Base-by-base conservation (phyloP, 2,797 vertebrate genomes). In the Ciconia nigra region DNA sequence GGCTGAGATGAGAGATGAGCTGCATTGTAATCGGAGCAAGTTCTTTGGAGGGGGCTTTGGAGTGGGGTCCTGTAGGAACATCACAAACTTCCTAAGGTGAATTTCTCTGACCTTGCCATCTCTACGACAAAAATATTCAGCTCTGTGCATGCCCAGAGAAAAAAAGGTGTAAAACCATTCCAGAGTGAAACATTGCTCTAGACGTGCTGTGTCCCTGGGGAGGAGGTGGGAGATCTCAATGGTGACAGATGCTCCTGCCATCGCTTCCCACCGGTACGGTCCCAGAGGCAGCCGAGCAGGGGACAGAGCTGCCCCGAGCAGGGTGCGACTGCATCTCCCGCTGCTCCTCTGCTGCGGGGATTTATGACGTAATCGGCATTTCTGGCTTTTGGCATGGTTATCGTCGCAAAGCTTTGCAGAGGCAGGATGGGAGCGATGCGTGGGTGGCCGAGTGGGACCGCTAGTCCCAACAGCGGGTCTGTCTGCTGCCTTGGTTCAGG, bases 51-150 rank as follows among this genome's bases (percentile, higher is more conserved):
- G 25, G 76, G 44, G 22, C 80, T 96, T 94, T 93, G 86, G 90
- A 82, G 54, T 24, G 24, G 58, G 66, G 73, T 93, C 86, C 88
- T 25, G 0, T 39, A 96, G 90, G 92, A 95, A 31, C 62, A 58
- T 87, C 86, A 29, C 31, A 47, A 65, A 76, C 86, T 96, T 90
- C 39, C 2, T 78, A 79, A 94, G 70, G 77, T 84, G 85, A 76
- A 87, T 96, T 94, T 91, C 86, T 89, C 55, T 79, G 83, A 93
- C 93, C 90, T 94, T 94, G 77, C 73, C 31, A 44, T 79, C 54
- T 91, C 77, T 89, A 1, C 79, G 77, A 96, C 81, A 92, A 87
- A 93, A 95, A 80, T 90, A 90, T 39, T 96, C 66, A 47, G 17
- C 46, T 70, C 28, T 82, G 14, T 13, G 5, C 93, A 59, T 90